Base-by-base conservation (phyloP, 1,140 invertebrate species). In the Pseudoatta argentina region DNA sequence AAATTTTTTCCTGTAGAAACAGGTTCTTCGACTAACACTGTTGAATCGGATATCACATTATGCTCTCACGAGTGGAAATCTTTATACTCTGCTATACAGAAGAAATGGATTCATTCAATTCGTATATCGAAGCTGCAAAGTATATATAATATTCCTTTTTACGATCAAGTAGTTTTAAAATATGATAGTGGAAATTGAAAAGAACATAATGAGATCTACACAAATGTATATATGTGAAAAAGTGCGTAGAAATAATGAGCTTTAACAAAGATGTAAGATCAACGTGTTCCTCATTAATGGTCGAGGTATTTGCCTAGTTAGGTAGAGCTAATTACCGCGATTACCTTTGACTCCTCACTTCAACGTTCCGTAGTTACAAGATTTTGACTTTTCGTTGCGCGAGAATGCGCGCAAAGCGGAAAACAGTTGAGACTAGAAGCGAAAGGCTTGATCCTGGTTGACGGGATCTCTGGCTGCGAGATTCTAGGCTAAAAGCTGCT, bases 401-500 rank as follows among this genome's bases (percentile, higher is more conserved):
- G 53, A 44, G 39, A 8, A 44, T 51, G 34, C 21, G 53, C 16
- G 18, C 18, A 39, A 7, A 30, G 39, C 61, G 61, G 18, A 71
- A 39, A 72, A 82, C 53, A 72, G 78, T 82, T 55, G 55, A 30
- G 79, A 83, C 51, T 63, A 88, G 75, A 69, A 86, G 64, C 81
- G 89, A 48, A 88, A 86, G 82, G 85, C 81, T 89, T 91, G 91
- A 92, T 91, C 88, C 91, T 64, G 85, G 86, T 39, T 76, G 88
- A 92, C 91, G 85, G 88, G 76, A 88, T 64, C 89, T 81, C 79
- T 83, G 85, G 86, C 77, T 85, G 86, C 88, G 88, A 73, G 76
- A 86, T 66, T 85, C 72, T 76, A 72, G 88, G 64, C 77, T 87
- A 85, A 92, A 92, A 92, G 91, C 91, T 85, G 87, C 91, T 91